Evolutionary conservation across 2,113 vertebrate genomes (phyloP).

Genomic region (Holacanthus passer): DNA sequence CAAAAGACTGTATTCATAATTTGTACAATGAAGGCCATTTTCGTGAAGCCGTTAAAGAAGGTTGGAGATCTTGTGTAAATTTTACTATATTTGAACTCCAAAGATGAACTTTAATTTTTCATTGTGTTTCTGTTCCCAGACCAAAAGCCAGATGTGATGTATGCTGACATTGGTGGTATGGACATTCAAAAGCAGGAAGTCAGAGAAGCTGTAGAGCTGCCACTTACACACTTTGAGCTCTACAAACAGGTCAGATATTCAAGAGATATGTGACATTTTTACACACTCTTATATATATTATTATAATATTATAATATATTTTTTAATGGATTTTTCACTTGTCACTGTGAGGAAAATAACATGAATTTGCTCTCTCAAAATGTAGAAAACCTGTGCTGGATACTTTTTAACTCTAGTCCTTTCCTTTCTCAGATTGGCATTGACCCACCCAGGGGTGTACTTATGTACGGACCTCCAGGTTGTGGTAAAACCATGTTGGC

Average conservation of each 20-base stretch:
- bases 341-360: neutral
- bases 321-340: neutral
- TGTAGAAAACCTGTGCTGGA: neutral
- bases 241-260: slow-evolving; percentile 89
- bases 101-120: neutral
- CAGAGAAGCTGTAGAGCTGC: slow-evolving; percentile 94
- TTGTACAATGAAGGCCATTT: neutral
- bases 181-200: slow-evolving; percentile 99
- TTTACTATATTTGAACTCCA: neutral
- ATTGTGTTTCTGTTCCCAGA: slow-evolving; percentile 80
- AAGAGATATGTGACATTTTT: neutral
- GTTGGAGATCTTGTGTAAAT: neutral
- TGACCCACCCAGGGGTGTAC: slow-evolving; percentile 92
- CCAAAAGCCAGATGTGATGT: slow-evolving; percentile 97
- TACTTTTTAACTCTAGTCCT: neutral
- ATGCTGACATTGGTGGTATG: slow-evolving; percentile 96
- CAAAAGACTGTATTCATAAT: neutral
- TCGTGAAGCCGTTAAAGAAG: neutral
- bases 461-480: slow-evolving; percentile 96
- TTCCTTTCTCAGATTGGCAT: slow-evolving; percentile 89
- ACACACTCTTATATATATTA: neutral
- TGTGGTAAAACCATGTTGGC: slow-evolving; percentile 97
- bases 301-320: no score
- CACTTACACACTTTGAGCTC: slow-evolving; percentile 96
- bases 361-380: neutral